These are phyloP conservation scores for Oscheius sp. DNA, from an alignment of 2,888 invertebrate genomes.

Conservation along the genomic window DNA sequence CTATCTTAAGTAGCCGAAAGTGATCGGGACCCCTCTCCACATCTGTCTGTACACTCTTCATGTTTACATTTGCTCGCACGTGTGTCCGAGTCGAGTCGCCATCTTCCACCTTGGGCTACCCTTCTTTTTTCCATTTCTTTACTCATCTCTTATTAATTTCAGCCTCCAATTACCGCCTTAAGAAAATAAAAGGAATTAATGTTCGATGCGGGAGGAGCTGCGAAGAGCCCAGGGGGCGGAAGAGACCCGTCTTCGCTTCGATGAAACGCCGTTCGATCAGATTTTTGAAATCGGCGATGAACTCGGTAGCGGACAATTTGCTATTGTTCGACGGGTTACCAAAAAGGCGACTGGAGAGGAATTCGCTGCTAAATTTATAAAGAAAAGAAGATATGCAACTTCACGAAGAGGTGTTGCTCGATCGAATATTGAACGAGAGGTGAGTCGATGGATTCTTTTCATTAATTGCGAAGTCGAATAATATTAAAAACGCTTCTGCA, in stretches of 20 bases:
- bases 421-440: constrained; percentile 77
- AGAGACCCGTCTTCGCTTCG: constrained; percentile 39
- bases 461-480: not conserved
- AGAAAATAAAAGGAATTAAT: constrained; percentile 3
- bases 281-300: constrained; percentile 75
- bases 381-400: constrained; percentile 73
- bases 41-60: constrained; percentile 24
- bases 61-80: constrained; percentile 22
- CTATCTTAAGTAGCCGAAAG: too few relatives aligned
- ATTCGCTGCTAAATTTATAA: constrained; percentile 78
- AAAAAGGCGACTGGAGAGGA: constrained; percentile 74
- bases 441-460: constrained; percentile 16
- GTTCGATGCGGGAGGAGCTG: constrained; percentile 28
- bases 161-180: not conserved
- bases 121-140: not conserved
- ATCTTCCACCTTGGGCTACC: constrained; percentile 13
- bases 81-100: constrained; percentile 22
- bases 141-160: not conserved
- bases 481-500: too few relatives aligned
- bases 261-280: constrained; percentile 74
- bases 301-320: constrained; percentile 78
- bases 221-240: constrained; percentile 22
- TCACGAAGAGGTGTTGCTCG: constrained; percentile 75
- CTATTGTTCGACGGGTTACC: constrained; percentile 76
- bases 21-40: constrained; percentile 10